A percentile compares a stretch with the other conserved stretches of the same genome.
Conservation (phyloP, 2,888 invertebrate genomes). For the Agonopterix arenella region DNA sequence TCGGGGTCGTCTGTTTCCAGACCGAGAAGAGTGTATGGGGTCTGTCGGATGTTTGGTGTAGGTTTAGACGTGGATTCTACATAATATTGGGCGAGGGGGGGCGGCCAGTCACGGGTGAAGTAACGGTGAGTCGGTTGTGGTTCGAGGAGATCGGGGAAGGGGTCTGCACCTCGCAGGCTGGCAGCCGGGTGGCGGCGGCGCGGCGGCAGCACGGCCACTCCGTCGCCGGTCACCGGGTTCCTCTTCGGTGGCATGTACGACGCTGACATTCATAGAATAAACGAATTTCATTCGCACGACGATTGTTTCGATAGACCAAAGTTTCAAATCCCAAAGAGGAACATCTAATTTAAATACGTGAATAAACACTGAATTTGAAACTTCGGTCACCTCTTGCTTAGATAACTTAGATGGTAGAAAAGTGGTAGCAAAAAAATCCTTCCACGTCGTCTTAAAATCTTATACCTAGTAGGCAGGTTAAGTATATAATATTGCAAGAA, state of each 20-base stretch:
- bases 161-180: constrained; percentile 71
- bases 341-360: constrained; percentile 3
- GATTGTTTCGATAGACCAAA: constrained; percentile 13
- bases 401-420: no score
- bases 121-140: constrained; percentile 65
- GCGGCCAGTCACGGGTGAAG: constrained; percentile 57
- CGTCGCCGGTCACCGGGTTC: constrained; percentile 80
- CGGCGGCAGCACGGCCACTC: constrained; percentile 71
- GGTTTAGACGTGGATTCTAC: constrained; percentile 57
- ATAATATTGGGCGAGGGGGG: constrained; percentile 60
- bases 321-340: constrained; percentile 6
- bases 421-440: no score
- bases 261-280: constrained; percentile 71
- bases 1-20: constrained; percentile 56
- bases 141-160: constrained; percentile 39
- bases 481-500: no score
- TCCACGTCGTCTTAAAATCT: no score
- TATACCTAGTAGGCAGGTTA: no score
- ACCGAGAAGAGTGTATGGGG: constrained; percentile 61
- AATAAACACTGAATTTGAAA: neutral
- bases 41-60: constrained; percentile 33
- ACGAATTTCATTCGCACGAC: constrained; percentile 58
- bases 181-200: constrained; percentile 67
- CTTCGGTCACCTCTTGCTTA: neutral
- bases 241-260: constrained; percentile 73